Base-by-base conservation (phyloP, 2,797 vertebrate genomes). In the Alauda arvensis region DNA sequence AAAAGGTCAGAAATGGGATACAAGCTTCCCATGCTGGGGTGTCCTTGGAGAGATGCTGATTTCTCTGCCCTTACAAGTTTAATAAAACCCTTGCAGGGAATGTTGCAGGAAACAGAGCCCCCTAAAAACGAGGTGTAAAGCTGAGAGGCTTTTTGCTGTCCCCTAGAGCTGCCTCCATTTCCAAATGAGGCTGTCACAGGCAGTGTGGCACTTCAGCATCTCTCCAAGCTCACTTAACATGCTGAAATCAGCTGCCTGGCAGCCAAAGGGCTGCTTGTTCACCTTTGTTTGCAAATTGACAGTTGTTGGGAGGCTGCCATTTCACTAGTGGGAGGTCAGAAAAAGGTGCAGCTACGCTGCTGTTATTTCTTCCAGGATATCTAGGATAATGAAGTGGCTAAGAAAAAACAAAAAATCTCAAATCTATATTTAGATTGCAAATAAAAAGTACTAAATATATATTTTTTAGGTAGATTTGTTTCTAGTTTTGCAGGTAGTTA, bases 211-310 rank as follows among this genome's bases (percentile, higher is more conserved):
- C 70, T 51, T 33, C 49, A 55, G 51, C 17, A 48, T 57, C 59
- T 89, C 77, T 57, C 66, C 31, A 33, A 65, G 75, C 31, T 92
- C 40, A 43, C 52, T 83, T 55, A 69, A 68, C 63, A 72, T 69
- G 75, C 71, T 48, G 51, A 81, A 83, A 69, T 86, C 63, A 81
- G 37, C 55, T 51, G 53, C 37, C 60, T 83, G 77, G 61, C 60
- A 81, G 48, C 48, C 69, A 39, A 68, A 65, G 67, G 63, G 24
- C 31, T 69, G 5, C 26, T 45, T 70, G 55, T 57, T 88, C 78
- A 83, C 43, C 43, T 83, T 51, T 72, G 8, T 48, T 79, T 89
- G 81, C 77, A 81, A 81, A 83, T 51, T 42, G 70, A 53, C 37
- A 66, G 20, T 31, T 81, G 17, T 71, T 91, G 51, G 59, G 79